Base-by-base conservation (phyloP, 2,797 vertebrate genomes). In the Lophius americanus region DNA sequence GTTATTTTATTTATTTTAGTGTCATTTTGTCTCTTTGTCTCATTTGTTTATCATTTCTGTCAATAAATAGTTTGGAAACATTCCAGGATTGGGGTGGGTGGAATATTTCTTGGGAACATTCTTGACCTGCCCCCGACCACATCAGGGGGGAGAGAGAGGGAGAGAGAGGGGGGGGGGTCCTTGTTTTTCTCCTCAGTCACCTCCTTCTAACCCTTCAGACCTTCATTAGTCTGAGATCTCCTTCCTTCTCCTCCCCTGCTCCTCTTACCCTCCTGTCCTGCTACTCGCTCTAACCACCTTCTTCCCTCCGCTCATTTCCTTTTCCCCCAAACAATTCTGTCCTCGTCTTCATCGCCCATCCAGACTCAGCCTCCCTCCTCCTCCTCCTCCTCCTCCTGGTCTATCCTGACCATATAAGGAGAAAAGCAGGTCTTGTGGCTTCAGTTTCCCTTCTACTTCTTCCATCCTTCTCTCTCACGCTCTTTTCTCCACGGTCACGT, bases 391-490 rank as follows among this genome's bases (percentile, higher is more conserved):
- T 38, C 37, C 37, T 38, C 37, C 37, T 44, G 76, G 55, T 88
- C 89, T 88, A 81, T 83, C 79, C 77, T 88, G 76, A 84, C 93
- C 91, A 88, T 92, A 94, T 89, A 94, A 91, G 92, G 93, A 81
- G 51, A 89, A 74, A 87, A 76, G 42, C 54, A 50, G 70, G 60
- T 64, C 59, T 51, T 56, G 70, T 55, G 70, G 64, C 66, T 37
- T 51, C 60, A 13, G 54, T 58, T 64, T 70, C 49, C 63, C 64
- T 79, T 46, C 14, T 32, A 35, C n/a, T 61, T 56, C 33, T 23
- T 60, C 37, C 13, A 51, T 60, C 42, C 12, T 3, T 43, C 11
- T 49, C 7, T 55, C 51, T 36, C 51, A 58, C 57, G 60, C 61
- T 14, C 56, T 51, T 46, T n/a, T 43, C 9, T 57, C 12, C 46